Evolutionary conservation across 2,113 vertebrate species (phyloP), one percentile per base, ranked within the genome.

Genomic region (Martes martes): DNA sequence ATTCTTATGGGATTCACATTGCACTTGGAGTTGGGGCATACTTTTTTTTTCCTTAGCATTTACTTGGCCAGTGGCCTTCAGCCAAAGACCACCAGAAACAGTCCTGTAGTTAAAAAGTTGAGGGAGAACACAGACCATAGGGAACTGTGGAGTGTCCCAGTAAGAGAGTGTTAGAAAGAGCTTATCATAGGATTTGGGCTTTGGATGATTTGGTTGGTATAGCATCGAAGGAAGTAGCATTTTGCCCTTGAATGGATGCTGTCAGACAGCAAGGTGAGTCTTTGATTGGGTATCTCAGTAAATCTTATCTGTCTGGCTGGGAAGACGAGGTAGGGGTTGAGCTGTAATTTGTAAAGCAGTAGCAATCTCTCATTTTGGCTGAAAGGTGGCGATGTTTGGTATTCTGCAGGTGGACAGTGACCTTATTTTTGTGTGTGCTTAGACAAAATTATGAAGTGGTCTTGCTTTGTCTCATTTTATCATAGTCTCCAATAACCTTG

Each of bases 371-470:
- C 59, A 2, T 91, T 88, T 28, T 39, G 69, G n/a, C 67, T 39
- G 14, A 52, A 67, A 74, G 69, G 16, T 24, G 50, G 18, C 3
- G 52, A 63, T 52, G 74, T 39, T 74, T 59, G 36, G 15, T 47
- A 2, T 87, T 80, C 73, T 10, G 21, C 55, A 52, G 45, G 55
- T 84, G 47, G 45, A 84, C 36, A 15, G 42, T 82, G 84, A 87
- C 91, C 74, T 96, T 82, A 73, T 42, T 95, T 96, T 61, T 47
- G 26, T 74, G 47, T 94, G 21, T 84, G 42, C 69, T 71, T 81
- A 94, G 93, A 97, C 80, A 88, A 47, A 90, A 90, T 59, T 42
- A 84, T 45, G 61, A 74, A 83, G 42, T 84, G 69, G 6, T 26
- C 84, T 97, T 90, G 79, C 52, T 55, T 63, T 85, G 83, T 90